Conservation (phyloP, 2,113 vertebrate genomes). For the Antennarius striatus region DNA sequence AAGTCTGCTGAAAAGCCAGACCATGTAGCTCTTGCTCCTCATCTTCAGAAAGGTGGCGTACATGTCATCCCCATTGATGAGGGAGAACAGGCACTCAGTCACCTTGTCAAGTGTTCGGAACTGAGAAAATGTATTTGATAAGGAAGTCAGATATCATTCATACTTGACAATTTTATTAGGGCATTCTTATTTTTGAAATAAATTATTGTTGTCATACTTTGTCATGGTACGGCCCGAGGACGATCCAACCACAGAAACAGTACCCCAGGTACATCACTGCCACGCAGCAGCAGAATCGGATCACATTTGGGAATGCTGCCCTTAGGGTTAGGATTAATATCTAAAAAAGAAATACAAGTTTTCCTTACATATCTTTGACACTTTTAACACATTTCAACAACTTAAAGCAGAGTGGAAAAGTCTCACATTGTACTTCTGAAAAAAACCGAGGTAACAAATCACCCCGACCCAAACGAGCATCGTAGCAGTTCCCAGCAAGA, state of each 20-base stretch:
- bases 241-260: constrained; percentile 97
- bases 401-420: neutral
- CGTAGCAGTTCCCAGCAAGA: constrained; percentile 90
- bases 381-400: neutral
- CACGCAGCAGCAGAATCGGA: constrained; percentile 92
- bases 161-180: neutral
- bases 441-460: constrained; percentile 93
- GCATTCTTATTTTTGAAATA: neutral
- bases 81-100: constrained; percentile 91
- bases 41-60: constrained; percentile 90
- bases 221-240: constrained; percentile 92
- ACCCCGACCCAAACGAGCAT: constrained; percentile 94
- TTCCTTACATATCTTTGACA: neutral
- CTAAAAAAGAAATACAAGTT: constrained; percentile 53
- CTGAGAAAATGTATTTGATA: constrained; percentile 73
- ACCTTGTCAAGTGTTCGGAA: constrained; percentile 90
- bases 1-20: constrained; percentile 93
- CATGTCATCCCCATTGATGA: constrained; percentile 96
- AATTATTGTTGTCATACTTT: constrained; percentile 78
- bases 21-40: constrained; percentile 86
- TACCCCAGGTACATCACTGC: constrained; percentile 96
- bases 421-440: constrained; percentile 96
- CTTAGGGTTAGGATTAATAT: constrained; percentile 82
- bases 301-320: constrained; percentile 88
- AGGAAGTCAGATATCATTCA: too few species aligned